Conservation (phyloP, 2,113 vertebrate species). For the Syngnathus typhle region DNA sequence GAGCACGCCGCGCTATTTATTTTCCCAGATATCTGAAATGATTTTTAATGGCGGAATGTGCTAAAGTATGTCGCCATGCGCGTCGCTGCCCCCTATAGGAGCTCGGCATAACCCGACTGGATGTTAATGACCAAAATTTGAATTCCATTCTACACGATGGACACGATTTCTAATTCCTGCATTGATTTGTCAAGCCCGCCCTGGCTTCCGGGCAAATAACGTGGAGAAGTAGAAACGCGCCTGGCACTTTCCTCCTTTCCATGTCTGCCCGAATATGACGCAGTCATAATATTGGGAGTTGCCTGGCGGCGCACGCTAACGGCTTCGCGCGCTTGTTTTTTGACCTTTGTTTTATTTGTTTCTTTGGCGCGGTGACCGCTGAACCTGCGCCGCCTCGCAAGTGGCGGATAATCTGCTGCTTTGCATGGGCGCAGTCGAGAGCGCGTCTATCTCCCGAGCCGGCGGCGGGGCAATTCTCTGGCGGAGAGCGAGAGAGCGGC, state of each 20-base stretch:
- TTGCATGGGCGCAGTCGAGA: conserved; percentile 54
- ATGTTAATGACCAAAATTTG: neutral
- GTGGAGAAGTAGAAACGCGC: conserved; percentile 23
- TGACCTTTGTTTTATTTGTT: conserved; percentile 68
- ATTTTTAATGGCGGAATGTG: neutral
- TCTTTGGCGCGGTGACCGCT: conserved; percentile 48
- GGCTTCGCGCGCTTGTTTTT: conserved; percentile 47
- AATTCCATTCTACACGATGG: neutral
- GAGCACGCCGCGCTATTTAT: neutral
- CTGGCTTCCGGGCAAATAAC: neutral
- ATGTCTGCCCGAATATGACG: conserved; percentile 37
- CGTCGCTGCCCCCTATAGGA: neutral
- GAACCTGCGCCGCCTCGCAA: conserved; percentile 50
- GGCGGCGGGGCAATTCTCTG: conserved; percentile 50
- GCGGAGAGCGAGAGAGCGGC: conserved; percentile 7
- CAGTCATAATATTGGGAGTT: conserved; percentile 35
- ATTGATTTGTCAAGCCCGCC: neutral
- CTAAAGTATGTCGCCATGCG: neutral
- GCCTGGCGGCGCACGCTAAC: conserved; percentile 37
- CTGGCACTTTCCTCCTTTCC: neutral
- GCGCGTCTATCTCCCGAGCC: conserved; percentile 57
- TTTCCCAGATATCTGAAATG: neutral
- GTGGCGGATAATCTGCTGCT: conserved; percentile 64
- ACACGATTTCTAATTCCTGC: neutral
- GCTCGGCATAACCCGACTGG: too few relatives aligned